phyloP scores from a whole-genome alignment of 2,888 invertebrate genomes.

The Acleris cristana region DNA sequence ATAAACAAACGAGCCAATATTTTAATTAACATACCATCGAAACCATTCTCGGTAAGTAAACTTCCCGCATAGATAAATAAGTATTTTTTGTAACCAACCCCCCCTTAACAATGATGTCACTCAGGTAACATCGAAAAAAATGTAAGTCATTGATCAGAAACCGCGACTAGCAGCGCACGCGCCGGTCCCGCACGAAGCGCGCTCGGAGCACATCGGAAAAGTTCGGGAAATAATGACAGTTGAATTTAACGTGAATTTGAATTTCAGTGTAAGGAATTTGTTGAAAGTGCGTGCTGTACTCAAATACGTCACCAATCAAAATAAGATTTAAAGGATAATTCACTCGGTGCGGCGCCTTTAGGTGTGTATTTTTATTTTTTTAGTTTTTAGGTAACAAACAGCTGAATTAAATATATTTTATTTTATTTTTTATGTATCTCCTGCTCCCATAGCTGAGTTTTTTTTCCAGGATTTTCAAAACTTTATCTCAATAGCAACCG shows the following conservation, averaged over 20 bases:
- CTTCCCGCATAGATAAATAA: not conserved
- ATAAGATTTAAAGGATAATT: not conserved
- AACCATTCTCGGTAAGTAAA: too few relatives aligned
- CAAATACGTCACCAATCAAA: not conserved
- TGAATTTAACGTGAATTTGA: not conserved
- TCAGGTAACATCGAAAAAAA: slow-evolving; percentile 15
- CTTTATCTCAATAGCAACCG: too few relatives aligned
- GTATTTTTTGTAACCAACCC: not conserved
- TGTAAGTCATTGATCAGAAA: slow-evolving; percentile 28
- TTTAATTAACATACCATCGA: not conserved
- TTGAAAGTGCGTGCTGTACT: not conserved
- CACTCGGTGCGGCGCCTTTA: too few relatives aligned
- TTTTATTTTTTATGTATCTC: too few relatives aligned
- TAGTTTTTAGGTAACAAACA: too few relatives aligned
- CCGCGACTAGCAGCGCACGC: slow-evolving; percentile 9
- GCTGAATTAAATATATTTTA: too few relatives aligned
- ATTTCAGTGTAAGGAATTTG: slow-evolving; percentile 1
- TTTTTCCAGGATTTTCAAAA: too few relatives aligned
- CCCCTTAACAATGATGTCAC: slow-evolving; percentile 29
- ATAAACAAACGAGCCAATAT: not conserved
- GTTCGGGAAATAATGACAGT: slow-evolving; percentile 16
- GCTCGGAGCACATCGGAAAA: slow-evolving; percentile 9
- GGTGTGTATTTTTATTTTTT: too few relatives aligned
- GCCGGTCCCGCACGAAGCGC: not conserved
- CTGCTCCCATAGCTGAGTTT: too few relatives aligned